Base-by-base conservation (phyloP, 2,113 vertebrate genomes). In the Oryzias javanicus region DNA sequence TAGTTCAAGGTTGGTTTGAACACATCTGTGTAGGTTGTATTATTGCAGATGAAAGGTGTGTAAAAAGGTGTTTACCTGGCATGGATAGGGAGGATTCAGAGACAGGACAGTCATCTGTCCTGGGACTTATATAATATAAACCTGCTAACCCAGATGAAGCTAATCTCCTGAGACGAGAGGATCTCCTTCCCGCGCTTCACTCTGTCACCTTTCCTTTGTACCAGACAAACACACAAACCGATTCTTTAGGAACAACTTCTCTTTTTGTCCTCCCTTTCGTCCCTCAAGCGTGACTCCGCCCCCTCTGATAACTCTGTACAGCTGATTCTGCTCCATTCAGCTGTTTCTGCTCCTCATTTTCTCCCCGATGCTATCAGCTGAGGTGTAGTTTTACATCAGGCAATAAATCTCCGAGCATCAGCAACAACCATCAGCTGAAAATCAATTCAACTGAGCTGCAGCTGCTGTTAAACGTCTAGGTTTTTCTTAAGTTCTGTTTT, bases 81-180 rank as follows among this genome's bases (percentile, higher is more conserved):
- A 53, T 35, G 25, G 16, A 48, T 35, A 17, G 55, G 24, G 45
- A 20, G 14, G 44, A 40, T 5, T 55, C 45, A 49, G 29, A 55
- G 41, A 68, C 45, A 72, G 51, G 58, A 63, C 58, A n/a, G 68
- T 82, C 71, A 70, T 83, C 80, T 83, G 80, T 72, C 70, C 64
- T 60, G 19, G 70, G 72, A 72, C 67, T 87, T 80, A 67, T 46
- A 67, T 74, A 86, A 84, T 67, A 80, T 87, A 80, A 88, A 85
- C 67, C 81, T 84, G 70, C 64, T 84, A 80, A 82, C 72, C 74
- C 81, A 62, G 75, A 72, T 90, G 83, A 90, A 51, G 42, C 66
- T 90, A 89, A 90, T 80, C 80, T 82, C 10, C 77, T 61, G 51
- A 74, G 81, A 88, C 49, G 55, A 73, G 70, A 75, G 78, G 86